phyloP scores from a whole-genome alignment of 2,888 invertebrate genomes.

The Orchesella flavescens region DNA sequence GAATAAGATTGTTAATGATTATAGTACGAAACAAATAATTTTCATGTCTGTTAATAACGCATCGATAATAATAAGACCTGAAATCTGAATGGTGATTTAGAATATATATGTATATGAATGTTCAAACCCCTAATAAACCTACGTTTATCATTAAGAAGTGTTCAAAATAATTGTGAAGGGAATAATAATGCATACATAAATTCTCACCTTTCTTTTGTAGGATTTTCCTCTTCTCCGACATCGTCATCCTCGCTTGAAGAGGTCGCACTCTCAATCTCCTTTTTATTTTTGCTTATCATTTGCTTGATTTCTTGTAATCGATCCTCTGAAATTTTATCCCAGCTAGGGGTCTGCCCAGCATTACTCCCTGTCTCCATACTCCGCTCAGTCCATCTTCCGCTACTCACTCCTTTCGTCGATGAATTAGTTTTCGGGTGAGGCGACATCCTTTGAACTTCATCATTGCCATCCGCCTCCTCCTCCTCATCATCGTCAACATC shows the following conservation, averaged over 20 bases:
- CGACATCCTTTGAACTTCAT: conserved; percentile 13
- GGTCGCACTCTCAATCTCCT: conserved; percentile 25
- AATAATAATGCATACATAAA: not conserved
- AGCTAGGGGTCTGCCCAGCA: not conserved
- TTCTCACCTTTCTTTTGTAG: conserved; percentile 24
- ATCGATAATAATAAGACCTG: too few species aligned
- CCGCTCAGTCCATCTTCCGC: not conserved
- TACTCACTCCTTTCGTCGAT: not conserved
- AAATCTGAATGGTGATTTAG: too few species aligned
- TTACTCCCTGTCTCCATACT: not conserved
- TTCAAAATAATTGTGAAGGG: too few species aligned
- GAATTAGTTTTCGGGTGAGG: conserved; percentile 9
- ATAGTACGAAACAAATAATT: too few species aligned
- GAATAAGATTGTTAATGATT: too few species aligned
- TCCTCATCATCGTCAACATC: not conserved
- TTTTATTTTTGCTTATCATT: conserved; percentile 27
- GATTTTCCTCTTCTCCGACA: conserved; percentile 7
- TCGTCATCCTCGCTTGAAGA: conserved; percentile 23
- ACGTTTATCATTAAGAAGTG: too few species aligned
- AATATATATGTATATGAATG: too few species aligned
- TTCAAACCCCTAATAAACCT: too few species aligned
- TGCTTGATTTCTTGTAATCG: conserved; percentile 43
- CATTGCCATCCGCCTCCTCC: too few species aligned
- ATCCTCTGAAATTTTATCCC: conserved; percentile 16
- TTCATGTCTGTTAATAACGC: too few species aligned